phyloP scores from a whole-genome alignment of 1,140 invertebrate species.

The Anoplolepis gracilipes region DNA sequence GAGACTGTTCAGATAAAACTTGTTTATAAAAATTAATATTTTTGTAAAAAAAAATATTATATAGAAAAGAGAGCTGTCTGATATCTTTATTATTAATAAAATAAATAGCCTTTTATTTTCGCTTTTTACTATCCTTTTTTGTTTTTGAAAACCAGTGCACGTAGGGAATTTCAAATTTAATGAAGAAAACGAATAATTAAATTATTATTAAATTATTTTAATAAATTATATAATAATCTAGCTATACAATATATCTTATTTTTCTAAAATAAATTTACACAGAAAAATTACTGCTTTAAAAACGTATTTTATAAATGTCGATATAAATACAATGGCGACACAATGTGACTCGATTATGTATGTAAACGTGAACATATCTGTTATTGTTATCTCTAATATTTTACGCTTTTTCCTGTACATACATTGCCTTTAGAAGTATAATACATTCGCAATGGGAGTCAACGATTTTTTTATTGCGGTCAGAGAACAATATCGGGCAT shows the following conservation, averaged over 20 bases:
- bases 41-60: neutral
- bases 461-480: conserved; percentile 46
- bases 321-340: conserved; percentile 24
- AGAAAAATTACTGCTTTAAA: conserved; percentile 2
- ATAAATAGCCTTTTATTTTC: neutral
- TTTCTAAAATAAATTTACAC: neutral
- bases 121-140: neutral
- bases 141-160: neutral
- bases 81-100: neutral
- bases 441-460: neutral
- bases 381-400: conserved; percentile 11
- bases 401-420: neutral
- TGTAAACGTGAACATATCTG: neutral
- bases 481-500: conserved; percentile 33
- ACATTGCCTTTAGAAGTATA: conserved; percentile 18
- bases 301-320: neutral
- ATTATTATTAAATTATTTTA: neutral
- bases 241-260: neutral
- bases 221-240: neutral
- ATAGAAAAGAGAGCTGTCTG: neutral
- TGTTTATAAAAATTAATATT: neutral
- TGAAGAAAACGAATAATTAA: neutral
- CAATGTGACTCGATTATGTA: conserved; percentile 1
- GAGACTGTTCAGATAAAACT: neutral
- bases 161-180: neutral